Evolutionary conservation across 2,797 vertebrate species (phyloP).

Genomic region (Myotis planiceps): DNA sequence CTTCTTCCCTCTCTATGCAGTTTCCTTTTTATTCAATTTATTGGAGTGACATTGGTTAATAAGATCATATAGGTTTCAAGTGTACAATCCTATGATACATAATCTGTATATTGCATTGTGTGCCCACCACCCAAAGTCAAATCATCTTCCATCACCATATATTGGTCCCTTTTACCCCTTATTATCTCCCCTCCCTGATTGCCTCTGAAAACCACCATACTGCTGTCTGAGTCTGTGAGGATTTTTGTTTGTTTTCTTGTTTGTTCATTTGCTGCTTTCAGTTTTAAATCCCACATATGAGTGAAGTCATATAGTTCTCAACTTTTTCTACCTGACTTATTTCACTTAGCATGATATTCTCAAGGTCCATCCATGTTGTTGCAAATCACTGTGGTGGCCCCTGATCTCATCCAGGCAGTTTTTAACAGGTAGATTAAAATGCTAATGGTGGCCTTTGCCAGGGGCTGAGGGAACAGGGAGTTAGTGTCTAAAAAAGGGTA

Average conservation of each 20-base stretch:
- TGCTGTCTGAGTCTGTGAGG: not conserved
- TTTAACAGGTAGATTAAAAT: constrained; percentile 1
- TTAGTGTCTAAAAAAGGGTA: not conserved
- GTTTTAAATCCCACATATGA: not conserved
- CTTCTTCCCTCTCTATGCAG: not conserved
- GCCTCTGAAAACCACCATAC: not conserved
- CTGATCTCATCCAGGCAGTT: not conserved
- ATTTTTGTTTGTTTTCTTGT: not conserved
- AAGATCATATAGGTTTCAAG: not conserved
- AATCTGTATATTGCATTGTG: not conserved
- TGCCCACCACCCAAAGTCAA: not conserved
- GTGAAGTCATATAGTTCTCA: not conserved
- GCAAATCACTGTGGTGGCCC: not conserved
- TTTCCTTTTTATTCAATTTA: not conserved
- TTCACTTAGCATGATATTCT: not conserved
- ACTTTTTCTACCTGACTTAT: not conserved
- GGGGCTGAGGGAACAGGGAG: not conserved
- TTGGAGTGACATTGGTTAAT: not conserved
- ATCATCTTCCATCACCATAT: not conserved
- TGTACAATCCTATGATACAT: not conserved
- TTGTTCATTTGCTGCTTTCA: not conserved
- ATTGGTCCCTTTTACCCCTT: not conserved
- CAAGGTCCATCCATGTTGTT: not conserved
- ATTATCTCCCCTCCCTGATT: not conserved
- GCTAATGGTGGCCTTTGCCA: not conserved